Base-by-base conservation (phyloP, 2,113 vertebrate species). In the Oxyura jamaicensis region DNA sequence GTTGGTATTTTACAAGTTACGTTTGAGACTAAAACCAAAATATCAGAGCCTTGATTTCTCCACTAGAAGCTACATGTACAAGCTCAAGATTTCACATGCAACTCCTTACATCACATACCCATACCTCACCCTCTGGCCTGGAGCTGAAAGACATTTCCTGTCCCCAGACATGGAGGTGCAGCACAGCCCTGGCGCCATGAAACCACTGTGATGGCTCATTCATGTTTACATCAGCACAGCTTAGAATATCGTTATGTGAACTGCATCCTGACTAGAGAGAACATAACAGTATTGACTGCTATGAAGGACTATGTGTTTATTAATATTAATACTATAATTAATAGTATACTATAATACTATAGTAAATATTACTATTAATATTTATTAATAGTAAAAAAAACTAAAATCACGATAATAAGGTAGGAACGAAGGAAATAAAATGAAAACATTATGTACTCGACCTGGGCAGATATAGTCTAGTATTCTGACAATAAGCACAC, bases 51-150 rank as follows among this genome's bases (percentile, higher is more conserved):
- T 98, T 97, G 98, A 98, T 97, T 98, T 98, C 91, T 98, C 96
- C 98, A 98, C 98, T 98, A 98, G 97, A 98, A 98, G 97, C 97
- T 98, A 98, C 98, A 98, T 96, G 55, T 98, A 98, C 97, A 97
- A 96, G 97, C 97, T 98, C 98, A 98, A 97, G 97, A 97, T 97
- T 98, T 98, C 97, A 98, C 98, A 98, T 98, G 98, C 98, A 98
- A 98, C 98, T 98, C 97, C 97, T 97, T 98, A 98, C 97, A 97
- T 98, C 97, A 98, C 97, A 98, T 97, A 98, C 96, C 91, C 82
- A 97, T 97, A 98, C 98, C 98, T 97, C 98, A 97, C 97, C 97
- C 68, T 95, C 97, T 96, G 96, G 96, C 94, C 94, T 93, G 94
- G 97, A 97, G 97, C 96, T 97, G 93, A 92, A 88, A 97, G 90